Base-by-base conservation (phyloP, 1,140 invertebrate species). In the Bombus soroeensis region DNA sequence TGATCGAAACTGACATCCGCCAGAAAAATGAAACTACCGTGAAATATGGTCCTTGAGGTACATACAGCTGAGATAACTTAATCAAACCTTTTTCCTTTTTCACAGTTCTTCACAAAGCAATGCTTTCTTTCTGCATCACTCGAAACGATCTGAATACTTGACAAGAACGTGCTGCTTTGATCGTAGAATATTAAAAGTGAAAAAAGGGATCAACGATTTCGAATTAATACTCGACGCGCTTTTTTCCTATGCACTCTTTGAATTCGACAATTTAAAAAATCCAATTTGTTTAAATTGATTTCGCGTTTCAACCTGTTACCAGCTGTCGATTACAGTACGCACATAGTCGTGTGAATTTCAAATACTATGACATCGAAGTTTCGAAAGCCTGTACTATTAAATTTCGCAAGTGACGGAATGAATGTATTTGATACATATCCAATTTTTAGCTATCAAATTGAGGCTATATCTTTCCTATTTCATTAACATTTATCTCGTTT, bases 41-140 rank as follows among this genome's bases (percentile, higher is more conserved):
- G 68, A 71, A 41, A 71, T 41, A 39, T 71, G 25, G 37, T 28
- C 12, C 25, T 39, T 34, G 25, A 41, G 18, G 9, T 39, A 70
- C 15, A 43, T 47, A n/a, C 13, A 37, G 25, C 13, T n/a, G 47
- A 28, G 3, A 13, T 12, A 59, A 57, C 53, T 59, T 37, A 59
- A 76, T 76, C 47, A 34, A 76, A 76, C n/a, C n/a, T n/a, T n/a
- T n/a, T 71, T 71, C 32, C 1, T 28, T 71, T 28, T 71, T 13
- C 37, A 64, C 62, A n/a, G 13, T 15, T 53, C 18, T 53, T 53
- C 6, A 12, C 62, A 18, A n/a, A 8, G 12, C 2, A 32, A 32
- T 12, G 10, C 2, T 68, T 37, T 68, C 18, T 37, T 68, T 37
- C 18, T 22, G 18, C 32, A 15, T 22, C 66, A 18, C 34, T 37